Percentiles rank a stretch among this genome's conserved stretches.
These are phyloP conservation scores for Drosophila asahinai DNA, from an alignment of 1,140 invertebrate genomes.

Conservation along the genomic window DNA sequence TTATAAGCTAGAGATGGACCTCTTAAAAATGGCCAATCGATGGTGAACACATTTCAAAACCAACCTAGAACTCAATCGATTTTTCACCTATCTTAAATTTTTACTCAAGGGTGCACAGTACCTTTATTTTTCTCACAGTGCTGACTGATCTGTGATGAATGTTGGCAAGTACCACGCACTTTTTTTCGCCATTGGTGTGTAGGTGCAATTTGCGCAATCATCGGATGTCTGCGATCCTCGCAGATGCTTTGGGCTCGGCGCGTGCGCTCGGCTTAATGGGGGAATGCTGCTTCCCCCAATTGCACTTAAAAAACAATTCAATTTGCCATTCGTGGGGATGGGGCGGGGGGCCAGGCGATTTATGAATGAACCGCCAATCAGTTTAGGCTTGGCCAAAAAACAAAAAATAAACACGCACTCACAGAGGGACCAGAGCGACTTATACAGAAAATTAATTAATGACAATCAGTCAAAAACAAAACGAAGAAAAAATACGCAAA, in stretches of 20 bases:
- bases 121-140: neutral
- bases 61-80: too few relatives aligned
- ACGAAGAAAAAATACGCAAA: conserved; percentile 75
- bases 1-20: too few relatives aligned
- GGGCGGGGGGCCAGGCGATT: conserved; percentile 43
- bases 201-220: conserved; percentile 83
- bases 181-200: conserved; percentile 61
- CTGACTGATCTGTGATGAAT: conserved; percentile 75
- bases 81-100: neutral
- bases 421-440: conserved; percentile 10
- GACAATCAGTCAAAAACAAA: conserved; percentile 78
- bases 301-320: conserved; percentile 82
- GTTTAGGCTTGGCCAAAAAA: conserved; percentile 56
- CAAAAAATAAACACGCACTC: conserved; percentile 6
- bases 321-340: conserved; percentile 58
- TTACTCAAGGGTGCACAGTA: neutral
- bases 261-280: conserved; percentile 72
- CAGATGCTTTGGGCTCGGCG: conserved; percentile 54
- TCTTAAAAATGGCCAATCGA: too few relatives aligned
- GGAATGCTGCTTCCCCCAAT: conserved; percentile 61
- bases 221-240: conserved; percentile 57
- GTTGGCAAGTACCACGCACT: conserved; percentile 79
- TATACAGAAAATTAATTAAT: conserved; percentile 79
- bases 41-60: too few relatives aligned
- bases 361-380: conserved; percentile 72